A percentile compares a stretch with the other conserved stretches of the same genome.
These are phyloP conservation scores for Onychorhynchus coronatus DNA, from an alignment of 2,113 vertebrate genomes.

Conservation along the genomic window DNA sequence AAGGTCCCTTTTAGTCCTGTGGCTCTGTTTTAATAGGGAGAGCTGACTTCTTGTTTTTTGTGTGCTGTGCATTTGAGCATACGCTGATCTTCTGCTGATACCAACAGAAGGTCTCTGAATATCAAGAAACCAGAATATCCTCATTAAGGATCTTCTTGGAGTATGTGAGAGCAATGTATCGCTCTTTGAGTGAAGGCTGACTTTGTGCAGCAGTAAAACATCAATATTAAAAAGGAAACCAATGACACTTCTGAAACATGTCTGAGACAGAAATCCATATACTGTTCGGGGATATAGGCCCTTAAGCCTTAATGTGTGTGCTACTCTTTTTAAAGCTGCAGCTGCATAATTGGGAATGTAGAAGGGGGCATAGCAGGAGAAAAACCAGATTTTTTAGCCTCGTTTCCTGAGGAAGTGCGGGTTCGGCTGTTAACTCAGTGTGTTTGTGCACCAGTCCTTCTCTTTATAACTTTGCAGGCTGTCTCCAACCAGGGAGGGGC, in stretches of 20 bases:
- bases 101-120: slow-evolving; percentile 10
- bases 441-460: not conserved
- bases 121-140: slow-evolving; percentile 10
- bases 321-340: not conserved
- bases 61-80: not conserved
- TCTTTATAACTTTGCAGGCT: not conserved
- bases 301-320: not conserved
- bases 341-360: not conserved
- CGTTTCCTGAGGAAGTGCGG: slow-evolving; percentile 20
- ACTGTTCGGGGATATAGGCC: not conserved
- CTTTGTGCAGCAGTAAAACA: slow-evolving; percentile 46
- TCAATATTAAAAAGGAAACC: slow-evolving; percentile 62
- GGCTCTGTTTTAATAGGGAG: not conserved
- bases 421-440: not conserved
- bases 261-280: slow-evolving; percentile 47
- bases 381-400: not conserved
- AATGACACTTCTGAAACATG: slow-evolving; percentile 48
- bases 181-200: not conserved
- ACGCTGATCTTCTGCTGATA: not conserved
- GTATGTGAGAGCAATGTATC: not conserved
- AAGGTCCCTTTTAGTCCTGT: not conserved
- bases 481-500: not conserved
- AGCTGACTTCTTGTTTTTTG: not conserved
- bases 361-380: not conserved
- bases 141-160: slow-evolving; percentile 12